A percentile compares a stretch with the other conserved stretches of the same genome.
Evolutionary conservation across 2,888 invertebrate genomes (phyloP).

Genomic region (Allolobophora icterica): DNA sequence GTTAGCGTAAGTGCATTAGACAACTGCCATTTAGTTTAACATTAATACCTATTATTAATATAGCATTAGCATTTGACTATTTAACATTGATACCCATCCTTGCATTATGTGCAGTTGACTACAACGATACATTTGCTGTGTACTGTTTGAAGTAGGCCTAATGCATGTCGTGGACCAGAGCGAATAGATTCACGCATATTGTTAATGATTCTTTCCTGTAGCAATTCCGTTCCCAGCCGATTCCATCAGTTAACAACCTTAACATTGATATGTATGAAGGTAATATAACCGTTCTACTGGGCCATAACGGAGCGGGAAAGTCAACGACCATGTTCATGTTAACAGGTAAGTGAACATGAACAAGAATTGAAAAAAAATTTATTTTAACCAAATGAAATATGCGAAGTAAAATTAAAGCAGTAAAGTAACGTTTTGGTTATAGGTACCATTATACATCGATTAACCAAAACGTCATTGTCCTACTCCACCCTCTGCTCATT

Average conservation of each 20-base stretch:
- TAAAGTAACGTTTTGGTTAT: too few relatives aligned
- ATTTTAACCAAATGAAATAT: too few relatives aligned
- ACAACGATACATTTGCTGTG: too few relatives aligned
- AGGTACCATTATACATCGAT: too few relatives aligned
- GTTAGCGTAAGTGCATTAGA: background rate
- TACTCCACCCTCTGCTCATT: too few relatives aligned
- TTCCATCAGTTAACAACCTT: conserved; percentile 75
- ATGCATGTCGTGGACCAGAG: background rate
- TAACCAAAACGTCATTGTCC: too few relatives aligned
- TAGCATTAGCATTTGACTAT: too few relatives aligned
- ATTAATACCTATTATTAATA: too few relatives aligned
- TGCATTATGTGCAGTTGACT: background rate
- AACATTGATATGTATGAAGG: conserved; percentile 74
- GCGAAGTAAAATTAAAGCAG: too few relatives aligned
- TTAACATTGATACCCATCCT: too few relatives aligned
- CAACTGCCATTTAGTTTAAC: background rate
- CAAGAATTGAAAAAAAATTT: too few relatives aligned
- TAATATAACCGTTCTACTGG: conserved; percentile 71
- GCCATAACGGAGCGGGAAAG: conserved; percentile 85
- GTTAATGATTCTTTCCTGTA: background rate
- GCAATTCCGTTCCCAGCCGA: conserved; percentile 50
- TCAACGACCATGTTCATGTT: conserved; percentile 91
- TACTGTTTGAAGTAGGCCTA: background rate
- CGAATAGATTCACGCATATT: background rate
- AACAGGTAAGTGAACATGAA: conserved; percentile 68